Percentiles rank a stretch among this genome's conserved stretches.
Conservation (phyloP, 2,113 vertebrate genomes). For the Epinephelus cyanopodus region DNA sequence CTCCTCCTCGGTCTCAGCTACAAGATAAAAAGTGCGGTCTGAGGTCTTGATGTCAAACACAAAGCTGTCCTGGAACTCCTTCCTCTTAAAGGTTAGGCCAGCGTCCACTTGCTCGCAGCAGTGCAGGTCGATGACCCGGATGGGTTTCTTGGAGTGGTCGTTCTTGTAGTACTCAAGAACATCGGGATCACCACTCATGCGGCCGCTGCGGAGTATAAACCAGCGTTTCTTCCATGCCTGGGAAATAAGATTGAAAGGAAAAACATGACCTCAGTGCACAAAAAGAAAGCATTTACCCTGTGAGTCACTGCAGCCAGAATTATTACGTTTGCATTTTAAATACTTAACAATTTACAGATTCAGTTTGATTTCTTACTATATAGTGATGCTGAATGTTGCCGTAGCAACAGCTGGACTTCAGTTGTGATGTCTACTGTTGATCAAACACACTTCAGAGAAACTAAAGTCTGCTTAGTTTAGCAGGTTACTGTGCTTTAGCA, state of each 20-base stretch:
- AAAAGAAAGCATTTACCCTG: background rate
- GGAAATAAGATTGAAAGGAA: slow-evolving; percentile 17
- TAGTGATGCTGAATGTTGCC: background rate
- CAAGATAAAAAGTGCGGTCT: slow-evolving; percentile 97
- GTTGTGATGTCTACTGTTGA: slow-evolving; percentile 55
- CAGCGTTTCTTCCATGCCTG: slow-evolving; percentile 99
- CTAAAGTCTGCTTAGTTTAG: slow-evolving; percentile 30
- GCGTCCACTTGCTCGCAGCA: slow-evolving; percentile 98
- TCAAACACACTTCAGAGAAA: slow-evolving; percentile 61
- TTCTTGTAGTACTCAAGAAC: slow-evolving; percentile 99
- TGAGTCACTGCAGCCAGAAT: background rate
- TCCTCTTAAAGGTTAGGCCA: slow-evolving; percentile 97
- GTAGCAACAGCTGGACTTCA: slow-evolving; percentile 53
- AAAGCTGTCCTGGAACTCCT: slow-evolving; percentile 98
- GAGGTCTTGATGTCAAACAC: slow-evolving; percentile 99
- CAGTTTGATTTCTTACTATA: slow-evolving; percentile 4
- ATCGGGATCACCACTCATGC: slow-evolving; percentile 97
- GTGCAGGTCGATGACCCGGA: slow-evolving; percentile 96
- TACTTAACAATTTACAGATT: background rate
- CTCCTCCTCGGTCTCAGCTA: slow-evolving; percentile 97
- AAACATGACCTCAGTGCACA: background rate
- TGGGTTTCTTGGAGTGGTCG: slow-evolving; percentile 96
- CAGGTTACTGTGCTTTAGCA: slow-evolving; percentile 38
- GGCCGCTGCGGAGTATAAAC: slow-evolving; percentile 97
- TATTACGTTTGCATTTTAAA: background rate